These are phyloP conservation scores for Picathartes gymnocephalus DNA, from an alignment of 2,113 vertebrate genomes.

Conservation along the genomic window DNA sequence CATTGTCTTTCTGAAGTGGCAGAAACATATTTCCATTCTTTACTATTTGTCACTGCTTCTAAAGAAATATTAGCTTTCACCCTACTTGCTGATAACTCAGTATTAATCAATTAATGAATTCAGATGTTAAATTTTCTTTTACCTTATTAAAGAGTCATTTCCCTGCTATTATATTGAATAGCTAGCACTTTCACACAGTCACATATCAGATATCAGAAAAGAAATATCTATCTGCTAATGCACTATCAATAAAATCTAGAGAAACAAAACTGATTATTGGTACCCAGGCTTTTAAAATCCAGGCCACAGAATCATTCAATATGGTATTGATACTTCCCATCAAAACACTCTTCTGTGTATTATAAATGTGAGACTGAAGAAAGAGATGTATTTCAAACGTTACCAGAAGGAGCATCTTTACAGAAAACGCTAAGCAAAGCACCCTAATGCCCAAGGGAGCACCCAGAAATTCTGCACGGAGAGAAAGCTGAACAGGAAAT, in stretches of 20 bases:
- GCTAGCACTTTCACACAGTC: neutral
- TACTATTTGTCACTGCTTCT: neutral
- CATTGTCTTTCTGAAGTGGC: neutral
- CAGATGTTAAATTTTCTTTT: neutral
- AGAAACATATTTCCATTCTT: neutral
- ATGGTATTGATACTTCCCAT: slow-evolving; percentile 42
- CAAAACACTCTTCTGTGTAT: neutral
- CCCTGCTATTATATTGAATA: neutral
- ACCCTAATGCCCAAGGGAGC: neutral
- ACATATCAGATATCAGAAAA: neutral
- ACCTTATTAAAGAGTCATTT: neutral
- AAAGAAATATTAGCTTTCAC: neutral
- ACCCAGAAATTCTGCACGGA: neutral
- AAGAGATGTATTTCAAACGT: neutral
- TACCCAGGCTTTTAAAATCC: neutral
- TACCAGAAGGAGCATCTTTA: neutral
- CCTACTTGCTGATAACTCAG: neutral
- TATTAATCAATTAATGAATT: neutral
- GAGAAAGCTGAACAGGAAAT: neutral
- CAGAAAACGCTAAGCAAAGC: neutral
- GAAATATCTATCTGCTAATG: neutral
- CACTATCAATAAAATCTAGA: neutral
- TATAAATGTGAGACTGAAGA: neutral
- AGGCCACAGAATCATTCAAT: neutral
- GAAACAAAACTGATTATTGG: neutral